Evolutionary conservation across 2,113 vertebrate genomes (phyloP), one percentile per base, ranked within the genome.

Genomic region (Thryonomys swinderianus): DNA sequence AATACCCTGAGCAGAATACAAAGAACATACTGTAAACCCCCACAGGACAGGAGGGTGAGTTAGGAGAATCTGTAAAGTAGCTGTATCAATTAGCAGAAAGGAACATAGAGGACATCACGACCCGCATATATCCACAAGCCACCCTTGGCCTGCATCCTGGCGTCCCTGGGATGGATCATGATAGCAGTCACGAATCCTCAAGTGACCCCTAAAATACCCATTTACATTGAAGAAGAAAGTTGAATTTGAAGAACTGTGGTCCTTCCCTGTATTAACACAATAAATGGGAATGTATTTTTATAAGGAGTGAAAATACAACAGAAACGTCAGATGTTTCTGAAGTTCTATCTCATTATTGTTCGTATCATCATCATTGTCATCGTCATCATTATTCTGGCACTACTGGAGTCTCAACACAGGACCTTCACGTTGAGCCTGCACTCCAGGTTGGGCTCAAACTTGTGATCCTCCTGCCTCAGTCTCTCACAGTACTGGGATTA

Each of bases 301-400:
- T 53, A 62, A 85, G 83, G 79, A 55, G 17, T 69, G 88, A 95
- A 94, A 78, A 64, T 76, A 51, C 37, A 64, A 32, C 34, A 74
- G 53, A 94, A 88, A 69, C 53, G 76, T 8, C 23, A 18, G 6
- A n/a, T 90, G 8, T 64, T 42, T 51, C 40, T 4, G 1, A 48
- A 23, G 71, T 5, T 14, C 3, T 7, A 13, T 17, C 42, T 6
- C 7, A 17, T 30, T 74, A 25, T 73, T 10, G 42, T 42, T 18
- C 21, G 9, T 8, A 69, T 69, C 62, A 32, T 64, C 4, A 30
- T 32, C 12, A 30, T 62, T 10, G 8, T 61, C 16, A 18, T 69
- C 5, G 40, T 71, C 10, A 74, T 74, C 7, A 74, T 48, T 30
- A 48, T 73, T 25, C 25, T 74, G 71, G 71, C 25, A 48, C 25